Conservation (phyloP, 2,113 vertebrate genomes). For the Marmota flaviventris region DNA sequence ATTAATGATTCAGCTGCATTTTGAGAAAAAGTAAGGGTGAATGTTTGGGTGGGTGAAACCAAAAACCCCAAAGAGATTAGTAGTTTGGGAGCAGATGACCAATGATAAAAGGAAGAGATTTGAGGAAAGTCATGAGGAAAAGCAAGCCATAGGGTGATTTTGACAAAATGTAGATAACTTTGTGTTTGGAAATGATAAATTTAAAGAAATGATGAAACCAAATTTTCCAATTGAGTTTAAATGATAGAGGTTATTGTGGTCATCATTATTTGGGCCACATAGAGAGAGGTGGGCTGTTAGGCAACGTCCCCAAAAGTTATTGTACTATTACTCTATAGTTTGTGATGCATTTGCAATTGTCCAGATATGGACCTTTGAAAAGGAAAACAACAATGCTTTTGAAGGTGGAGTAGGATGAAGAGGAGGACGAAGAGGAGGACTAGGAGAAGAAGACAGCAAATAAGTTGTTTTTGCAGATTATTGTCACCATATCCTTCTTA, state of each 20-base stretch:
- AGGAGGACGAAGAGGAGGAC: not conserved
- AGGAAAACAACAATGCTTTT: not conserved
- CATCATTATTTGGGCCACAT: not conserved
- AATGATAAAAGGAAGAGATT: not conserved
- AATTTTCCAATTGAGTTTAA: not conserved
- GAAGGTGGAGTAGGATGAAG: not conserved
- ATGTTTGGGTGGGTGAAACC: not conserved
- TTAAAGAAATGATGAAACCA: not conserved
- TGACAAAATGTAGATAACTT: not conserved
- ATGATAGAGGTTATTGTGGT: not conserved
- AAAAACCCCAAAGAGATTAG: not conserved
- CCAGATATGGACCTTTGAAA: not conserved
- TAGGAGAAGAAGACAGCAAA: not conserved
- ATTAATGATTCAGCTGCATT: not conserved
- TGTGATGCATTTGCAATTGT: not conserved
- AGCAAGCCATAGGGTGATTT: not conserved
- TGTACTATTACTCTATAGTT: not conserved
- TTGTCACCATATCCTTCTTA: not conserved
- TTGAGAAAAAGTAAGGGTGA: not conserved
- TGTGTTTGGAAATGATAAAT: constrained; percentile 14
- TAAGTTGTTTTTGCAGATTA: not conserved
- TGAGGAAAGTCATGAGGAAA: not conserved
- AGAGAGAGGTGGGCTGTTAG: not conserved
- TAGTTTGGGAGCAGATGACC: not conserved
- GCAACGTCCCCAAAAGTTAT: not conserved